Base-by-base conservation (phyloP, 2,113 vertebrate genomes). In the Ascaphus truei region DNA sequence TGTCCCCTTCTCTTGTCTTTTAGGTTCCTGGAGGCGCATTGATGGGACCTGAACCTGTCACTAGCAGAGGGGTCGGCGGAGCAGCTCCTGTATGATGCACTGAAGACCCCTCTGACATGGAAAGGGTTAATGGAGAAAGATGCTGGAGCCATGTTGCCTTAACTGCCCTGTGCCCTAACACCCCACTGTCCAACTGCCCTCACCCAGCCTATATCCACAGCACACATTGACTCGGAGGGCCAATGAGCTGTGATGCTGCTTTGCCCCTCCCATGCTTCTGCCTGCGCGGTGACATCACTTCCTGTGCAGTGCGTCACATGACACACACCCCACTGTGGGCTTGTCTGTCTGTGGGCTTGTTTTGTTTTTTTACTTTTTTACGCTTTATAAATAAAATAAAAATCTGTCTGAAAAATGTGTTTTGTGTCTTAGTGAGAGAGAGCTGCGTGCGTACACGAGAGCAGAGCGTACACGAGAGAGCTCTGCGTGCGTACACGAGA, bases 301-400 rank as follows among this genome's bases (percentile, higher is more conserved):
- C 15, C 11, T n/a, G n/a, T 10, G 12, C 13, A 15, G 31, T 31
- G 20, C 7, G 34, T 52, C 48, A 52, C 13, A 37, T 30, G 34
- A 9, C 34, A 36, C 41, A 26, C 37, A 16, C 51, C 51, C 51
- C 23, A 45, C 18, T 22, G 20, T 58, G 37, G 41, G 23, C n/a
- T n/a, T n/a, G n/a, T n/a, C n/a, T n/a, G n/a, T n/a, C n/a, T n/a
- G n/a, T n/a, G n/a, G n/a, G 27, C 15, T 45, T 18, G n/a, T 45
- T 45, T 64, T 64, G 52, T 68, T 23, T 59, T 36, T 20, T n/a
- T 26, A 50, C 31, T 27, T 69, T 68, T 58, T 37, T 59, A 69
- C 30, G 66, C 66, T 69, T 69, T 69, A 51, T 60, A 69, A 69
- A 69, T 69, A 69, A 69, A 69, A 27, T 43, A 26, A 6, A 51